These are phyloP conservation scores for Synergus gifuensis DNA, from an alignment of 2,888 invertebrate species.

Conservation along the genomic window DNA sequence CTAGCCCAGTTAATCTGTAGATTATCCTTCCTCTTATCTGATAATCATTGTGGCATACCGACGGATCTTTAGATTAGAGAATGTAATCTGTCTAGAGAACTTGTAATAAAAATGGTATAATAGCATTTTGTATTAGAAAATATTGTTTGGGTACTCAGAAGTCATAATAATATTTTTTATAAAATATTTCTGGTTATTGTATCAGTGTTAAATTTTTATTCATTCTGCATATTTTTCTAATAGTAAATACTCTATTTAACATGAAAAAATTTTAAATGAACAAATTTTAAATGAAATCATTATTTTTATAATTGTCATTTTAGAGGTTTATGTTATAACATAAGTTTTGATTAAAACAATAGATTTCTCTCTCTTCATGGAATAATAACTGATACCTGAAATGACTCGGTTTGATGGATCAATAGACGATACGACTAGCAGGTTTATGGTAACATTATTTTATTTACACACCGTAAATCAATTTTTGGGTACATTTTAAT, in stretches of 20 bases:
- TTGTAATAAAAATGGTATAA: neutral
- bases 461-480: neutral
- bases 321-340: too few species aligned
- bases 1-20: neutral
- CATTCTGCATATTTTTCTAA: too few species aligned
- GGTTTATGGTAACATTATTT: neutral
- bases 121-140: neutral
- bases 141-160: neutral
- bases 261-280: too few species aligned
- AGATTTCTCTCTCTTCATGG: neutral
- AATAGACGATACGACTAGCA: neutral
- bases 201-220: too few species aligned
- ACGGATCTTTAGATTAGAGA: conserved; percentile 19
- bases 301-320: too few species aligned
- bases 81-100: neutral
- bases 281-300: too few species aligned
- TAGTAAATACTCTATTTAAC: too few species aligned
- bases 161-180: neutral
- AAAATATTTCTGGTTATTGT: too few species aligned
- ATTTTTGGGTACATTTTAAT: neutral
- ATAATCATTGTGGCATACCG: neutral
- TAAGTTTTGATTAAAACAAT: neutral
- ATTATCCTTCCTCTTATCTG: conserved; percentile 12
- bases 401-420: neutral
- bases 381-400: neutral